These are phyloP conservation scores for Climacteris rufus DNA, from an alignment of 2,113 vertebrate genomes.

Conservation along the genomic window DNA sequence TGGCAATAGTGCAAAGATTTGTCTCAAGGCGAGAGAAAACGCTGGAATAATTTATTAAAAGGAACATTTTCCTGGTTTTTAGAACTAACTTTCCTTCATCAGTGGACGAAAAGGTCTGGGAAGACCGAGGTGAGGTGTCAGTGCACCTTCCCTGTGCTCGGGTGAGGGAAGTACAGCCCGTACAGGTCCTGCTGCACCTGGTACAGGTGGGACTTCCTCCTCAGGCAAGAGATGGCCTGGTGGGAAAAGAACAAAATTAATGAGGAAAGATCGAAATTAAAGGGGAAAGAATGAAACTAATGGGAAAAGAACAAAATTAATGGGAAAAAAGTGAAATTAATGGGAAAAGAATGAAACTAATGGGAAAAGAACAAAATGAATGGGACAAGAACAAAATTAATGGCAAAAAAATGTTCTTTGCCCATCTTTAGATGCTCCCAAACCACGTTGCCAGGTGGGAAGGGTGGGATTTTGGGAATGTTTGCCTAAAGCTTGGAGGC, in stretches of 20 bases:
- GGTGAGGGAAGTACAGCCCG: conserved; percentile 47
- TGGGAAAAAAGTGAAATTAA: neutral
- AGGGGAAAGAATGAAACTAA: neutral
- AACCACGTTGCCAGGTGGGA: fast-evolving
- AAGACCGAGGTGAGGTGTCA: neutral
- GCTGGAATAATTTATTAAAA: conserved; percentile 8
- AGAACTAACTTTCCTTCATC: conserved; percentile 22
- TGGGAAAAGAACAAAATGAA: neutral
- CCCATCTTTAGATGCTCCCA: neutral
- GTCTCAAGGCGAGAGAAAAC: neutral
- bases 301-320: neutral
- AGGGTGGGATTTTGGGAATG: neutral
- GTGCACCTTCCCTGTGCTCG: conserved; percentile 32
- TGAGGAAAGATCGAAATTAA: too few species aligned
- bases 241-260: neutral
- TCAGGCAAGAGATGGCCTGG: conserved; percentile 39
- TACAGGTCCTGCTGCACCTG: conserved; percentile 39
- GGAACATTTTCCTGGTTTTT: neutral
- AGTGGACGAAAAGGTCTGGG: neutral
- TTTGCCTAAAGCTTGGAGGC: neutral
- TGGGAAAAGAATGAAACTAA: neutral
- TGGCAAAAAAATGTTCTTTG: neutral
- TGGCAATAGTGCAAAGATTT: neutral
- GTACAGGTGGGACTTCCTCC: conserved; percentile 33
- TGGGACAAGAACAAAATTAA: neutral